A percentile compares a stretch with the other conserved stretches of the same genome.
These are phyloP conservation scores for Phyllotreta striolata DNA, from an alignment of 2,888 invertebrate genomes.

Conservation along the genomic window DNA sequence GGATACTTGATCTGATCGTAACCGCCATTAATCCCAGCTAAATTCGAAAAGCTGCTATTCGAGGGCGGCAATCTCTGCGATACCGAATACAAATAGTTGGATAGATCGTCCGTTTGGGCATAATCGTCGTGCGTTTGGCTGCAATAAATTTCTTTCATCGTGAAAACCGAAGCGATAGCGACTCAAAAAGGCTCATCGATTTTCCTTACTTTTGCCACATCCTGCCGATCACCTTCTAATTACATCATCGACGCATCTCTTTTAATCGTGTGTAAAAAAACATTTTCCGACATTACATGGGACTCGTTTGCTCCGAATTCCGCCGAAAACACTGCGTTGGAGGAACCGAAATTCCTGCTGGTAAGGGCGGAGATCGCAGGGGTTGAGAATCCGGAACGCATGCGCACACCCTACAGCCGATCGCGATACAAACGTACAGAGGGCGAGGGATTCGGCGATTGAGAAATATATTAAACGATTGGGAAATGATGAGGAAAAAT, in stretches of 20 bases:
- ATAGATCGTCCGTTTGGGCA: conserved; percentile 52
- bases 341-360: background rate
- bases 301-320: background rate
- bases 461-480: too few relatives aligned
- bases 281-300: too few relatives aligned
- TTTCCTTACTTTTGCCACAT: too few relatives aligned
- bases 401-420: background rate
- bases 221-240: too few relatives aligned
- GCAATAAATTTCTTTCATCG: conserved; percentile 14
- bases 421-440: background rate
- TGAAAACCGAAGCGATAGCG: too few relatives aligned
- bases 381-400: background rate
- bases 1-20: conserved; percentile 43
- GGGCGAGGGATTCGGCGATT: too few relatives aligned
- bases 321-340: conserved; percentile 4
- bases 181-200: too few relatives aligned
- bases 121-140: conserved; percentile 52
- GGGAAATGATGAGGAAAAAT: too few relatives aligned
- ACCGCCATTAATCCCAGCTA: conserved; percentile 49
- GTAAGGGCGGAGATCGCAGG: conserved; percentile 9
- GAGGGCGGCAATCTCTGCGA: conserved; percentile 68
- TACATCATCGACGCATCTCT: too few relatives aligned
- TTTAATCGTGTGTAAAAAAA: too few relatives aligned
- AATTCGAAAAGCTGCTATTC: conserved; percentile 53
- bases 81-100: conserved; percentile 65